Evolutionary conservation across 2,797 vertebrate species (phyloP), one percentile per base, ranked within the genome.

Genomic region (Lemur catta): DNA sequence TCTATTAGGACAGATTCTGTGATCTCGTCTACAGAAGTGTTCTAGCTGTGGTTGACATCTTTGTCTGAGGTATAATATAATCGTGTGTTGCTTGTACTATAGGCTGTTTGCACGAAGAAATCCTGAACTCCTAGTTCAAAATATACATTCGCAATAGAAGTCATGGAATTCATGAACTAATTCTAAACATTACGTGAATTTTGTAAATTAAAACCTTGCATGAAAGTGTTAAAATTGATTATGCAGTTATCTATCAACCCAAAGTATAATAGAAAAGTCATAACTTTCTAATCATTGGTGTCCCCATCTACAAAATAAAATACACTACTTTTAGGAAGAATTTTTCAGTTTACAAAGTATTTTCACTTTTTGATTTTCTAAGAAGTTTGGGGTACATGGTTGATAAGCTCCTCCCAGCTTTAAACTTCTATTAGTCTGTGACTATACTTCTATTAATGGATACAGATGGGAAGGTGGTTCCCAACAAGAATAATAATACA

Each of bases 271-370:
- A 48, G 30, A 65, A 61, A 75, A 82, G 30, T 38, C 28, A 50
- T 35, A 87, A 50, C 46, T 90, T 91, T 94, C 26, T 75, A 30
- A 46, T 48, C 41, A 43, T 41, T 67, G 20, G 33, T 76, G n/a
- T 93, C 26, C 22, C 26, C 69, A 61, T 69, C 55, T 91, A 91
- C 55, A 69, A 96, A 87, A 91, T 69, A 72, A 95, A 93, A 80
- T 13, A 71, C 4, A 67, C 20, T 41, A 22, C 6, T 69, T 69
- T 85, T n/a, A 74, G 7, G 80, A 22, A 84, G 59, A 80, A 71
- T 15, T 94, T 94, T 63, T 90, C 91, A 55, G 46, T 82, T 96
- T 75, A 33, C 81, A 20, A 92, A 80, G 33, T 65, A 26, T 76
- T 86, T 96, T 61, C 17, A 41, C 63, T 50, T 82, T 93, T 78